Conservation (phyloP, 1,140 invertebrate species). For the Fragariocoptes setiger region DNA sequence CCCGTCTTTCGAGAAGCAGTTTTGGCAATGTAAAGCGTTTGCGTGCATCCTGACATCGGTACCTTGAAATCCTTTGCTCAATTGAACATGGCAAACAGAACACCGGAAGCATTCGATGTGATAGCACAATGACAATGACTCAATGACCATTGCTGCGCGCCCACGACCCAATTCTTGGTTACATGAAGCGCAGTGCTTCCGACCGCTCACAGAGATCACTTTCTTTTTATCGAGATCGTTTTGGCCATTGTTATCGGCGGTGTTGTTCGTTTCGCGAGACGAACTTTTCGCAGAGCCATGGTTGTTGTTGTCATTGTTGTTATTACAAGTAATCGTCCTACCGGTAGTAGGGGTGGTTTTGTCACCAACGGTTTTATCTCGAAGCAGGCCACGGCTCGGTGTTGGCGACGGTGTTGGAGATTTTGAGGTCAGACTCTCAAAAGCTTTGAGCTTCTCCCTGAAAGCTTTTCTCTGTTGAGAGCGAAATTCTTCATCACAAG, state of each 20-base stretch:
- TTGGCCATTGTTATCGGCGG: background rate
- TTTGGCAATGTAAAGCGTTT: conserved; percentile 72
- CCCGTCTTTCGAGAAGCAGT: conserved; percentile 72
- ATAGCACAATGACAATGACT: conserved; percentile 70
- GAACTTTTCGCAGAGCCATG: no score
- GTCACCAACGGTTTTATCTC: no score
- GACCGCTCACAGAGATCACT: conserved; percentile 62
- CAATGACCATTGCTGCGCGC: conserved; percentile 78
- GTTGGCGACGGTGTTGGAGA: background rate
- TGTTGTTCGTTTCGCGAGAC: no score
- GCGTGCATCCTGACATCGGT: conserved; percentile 76
- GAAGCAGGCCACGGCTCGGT: no score
- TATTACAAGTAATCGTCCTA: no score
- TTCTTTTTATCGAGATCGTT: conserved; percentile 20
- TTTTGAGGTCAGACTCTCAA: background rate
- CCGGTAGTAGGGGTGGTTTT: no score
- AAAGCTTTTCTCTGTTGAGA: background rate
- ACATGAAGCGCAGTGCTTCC: conserved; percentile 79
- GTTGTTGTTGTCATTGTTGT: no score
- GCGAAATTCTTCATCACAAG: background rate
- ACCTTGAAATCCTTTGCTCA: conserved; percentile 61
- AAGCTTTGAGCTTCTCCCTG: background rate
- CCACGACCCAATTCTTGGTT: conserved; percentile 68
- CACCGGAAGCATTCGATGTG: conserved; percentile 93
- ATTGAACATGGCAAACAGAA: conserved; percentile 62